Evolutionary conservation across 1,140 invertebrate species (phyloP), one percentile per base, ranked within the genome.

Genomic region (Drosophila carrolli): DNA sequence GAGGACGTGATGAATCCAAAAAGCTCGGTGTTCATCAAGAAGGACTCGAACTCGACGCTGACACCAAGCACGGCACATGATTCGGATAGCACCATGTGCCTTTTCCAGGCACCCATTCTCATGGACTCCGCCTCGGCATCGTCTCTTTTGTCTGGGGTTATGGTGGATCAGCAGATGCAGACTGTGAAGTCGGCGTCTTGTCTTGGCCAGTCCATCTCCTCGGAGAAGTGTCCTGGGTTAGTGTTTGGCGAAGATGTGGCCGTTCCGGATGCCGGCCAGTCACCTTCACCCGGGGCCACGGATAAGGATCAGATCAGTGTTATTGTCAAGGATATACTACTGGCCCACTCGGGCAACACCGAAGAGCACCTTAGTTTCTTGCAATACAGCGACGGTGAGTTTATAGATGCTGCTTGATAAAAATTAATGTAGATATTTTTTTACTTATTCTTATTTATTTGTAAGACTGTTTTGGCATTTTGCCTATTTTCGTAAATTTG

Each of bases 281-380:
- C 38, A 4, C 23, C 23, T 35, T 8, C 59, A 27, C 10, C 73
- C 11, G 37, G 16, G 1, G 43, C 50, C 8, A 80, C 77, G 1
- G 81, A 84, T 23, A 83, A 89, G 53, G 77, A 89, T 44, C 81
- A 89, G 46, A 81, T 89, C 37, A 89, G 85, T 40, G 81, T 84
- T 7, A 84, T 89, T 72, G 84, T 89, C 9, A 89, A 89, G 70
- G 80, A 84, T 8, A 81, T 89, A 43, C 46, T 89, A 43, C 46
- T 89, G 16, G 84, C 84, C 7, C 56, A 84, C 23, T 75, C 84
- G 3, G 81, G 73, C 50, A 73, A 78, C 63, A 41, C 81, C 5
- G 85, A 90, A 0, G 84, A 88, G 8, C 72, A 80, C 46, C 72
- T 89, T 4, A 84, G 68, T 47, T 89, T 89, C 23, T 84, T 70